A percentile compares a stretch with the other conserved stretches of the same genome.
phyloP scores from a whole-genome alignment of 2,888 invertebrate species.

The Conus canariensis region DNA sequence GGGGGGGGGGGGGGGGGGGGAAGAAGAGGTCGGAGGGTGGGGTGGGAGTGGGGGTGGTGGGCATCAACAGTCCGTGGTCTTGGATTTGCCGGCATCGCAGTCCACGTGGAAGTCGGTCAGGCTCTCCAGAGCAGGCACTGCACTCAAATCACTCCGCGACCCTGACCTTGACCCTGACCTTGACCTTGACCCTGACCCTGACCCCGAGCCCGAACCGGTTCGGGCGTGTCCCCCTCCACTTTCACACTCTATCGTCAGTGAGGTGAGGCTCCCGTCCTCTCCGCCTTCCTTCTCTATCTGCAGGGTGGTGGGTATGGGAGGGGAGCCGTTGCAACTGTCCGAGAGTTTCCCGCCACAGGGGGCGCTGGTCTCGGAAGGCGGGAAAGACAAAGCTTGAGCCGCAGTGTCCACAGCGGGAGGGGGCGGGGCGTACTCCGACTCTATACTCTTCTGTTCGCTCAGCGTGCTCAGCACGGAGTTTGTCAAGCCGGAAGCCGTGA shows the following conservation, averaged over 20 bases:
- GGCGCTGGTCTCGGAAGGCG: neutral
- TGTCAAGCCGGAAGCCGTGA: neutral
- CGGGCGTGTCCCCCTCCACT: neutral
- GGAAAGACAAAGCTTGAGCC: neutral
- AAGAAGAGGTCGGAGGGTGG: neutral
- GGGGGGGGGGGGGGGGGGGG: neutral
- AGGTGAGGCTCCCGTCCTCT: neutral
- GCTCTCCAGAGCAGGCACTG: slow-evolving; percentile 33
- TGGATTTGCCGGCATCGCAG: slow-evolving; percentile 29
- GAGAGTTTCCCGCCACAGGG: neutral
- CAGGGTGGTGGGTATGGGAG: neutral
- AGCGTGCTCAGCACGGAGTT: slow-evolving; percentile 44
- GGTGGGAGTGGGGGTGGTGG: neutral
- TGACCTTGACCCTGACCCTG: neutral
- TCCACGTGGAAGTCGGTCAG: slow-evolving; percentile 40
- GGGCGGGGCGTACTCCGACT: slow-evolving; percentile 42
- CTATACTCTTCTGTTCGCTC: slow-evolving; percentile 51
- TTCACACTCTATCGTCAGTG: neutral
- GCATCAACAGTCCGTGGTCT: neutral
- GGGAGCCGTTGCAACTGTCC: slow-evolving; percentile 14
- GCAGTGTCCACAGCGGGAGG: slow-evolving; percentile 30
- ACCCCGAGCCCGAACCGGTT: neutral
- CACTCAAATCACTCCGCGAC: slow-evolving; percentile 15
- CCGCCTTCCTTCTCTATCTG: neutral
- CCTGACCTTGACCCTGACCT: neutral